Percentiles rank a stretch among this genome's conserved stretches.
Evolutionary conservation across 2,888 invertebrate genomes (phyloP).

Genomic region (Galerucella calmariensis): DNA sequence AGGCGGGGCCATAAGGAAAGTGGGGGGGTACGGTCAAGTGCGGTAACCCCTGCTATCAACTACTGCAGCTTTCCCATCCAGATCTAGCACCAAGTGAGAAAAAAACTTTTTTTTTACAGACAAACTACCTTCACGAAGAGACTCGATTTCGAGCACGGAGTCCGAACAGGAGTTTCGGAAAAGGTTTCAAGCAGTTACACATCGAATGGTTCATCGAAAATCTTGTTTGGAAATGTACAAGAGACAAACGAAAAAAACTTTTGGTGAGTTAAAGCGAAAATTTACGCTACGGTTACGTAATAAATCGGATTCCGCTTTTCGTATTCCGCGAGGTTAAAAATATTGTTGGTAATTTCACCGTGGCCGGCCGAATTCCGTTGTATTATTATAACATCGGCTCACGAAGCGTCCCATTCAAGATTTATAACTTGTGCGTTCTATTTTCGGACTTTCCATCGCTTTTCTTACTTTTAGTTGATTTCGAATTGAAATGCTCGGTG

Average conservation of each 20-base stretch:
- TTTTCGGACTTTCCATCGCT: constrained; percentile 10
- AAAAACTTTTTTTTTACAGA: constrained; percentile 39
- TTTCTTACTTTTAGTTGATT: background rate
- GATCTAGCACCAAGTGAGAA: too few species aligned
- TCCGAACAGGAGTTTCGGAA: constrained; percentile 89
- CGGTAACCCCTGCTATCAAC: too few species aligned
- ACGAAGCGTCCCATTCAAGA: background rate
- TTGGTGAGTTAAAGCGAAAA: constrained; percentile 73
- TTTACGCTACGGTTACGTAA: too few species aligned
- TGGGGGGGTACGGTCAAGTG: too few species aligned
- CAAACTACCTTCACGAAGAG: constrained; percentile 65
- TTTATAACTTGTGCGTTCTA: constrained; percentile 17
- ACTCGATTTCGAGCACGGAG: constrained; percentile 72
- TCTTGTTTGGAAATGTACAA: constrained; percentile 91
- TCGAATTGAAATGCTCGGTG: constrained; percentile 3
- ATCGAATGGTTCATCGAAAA: constrained; percentile 89
- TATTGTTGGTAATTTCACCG: background rate
- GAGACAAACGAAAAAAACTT: constrained; percentile 82
- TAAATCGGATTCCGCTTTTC: background rate
- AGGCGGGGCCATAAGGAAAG: too few species aligned
- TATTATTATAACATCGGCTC: constrained; percentile 6
- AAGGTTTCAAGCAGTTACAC: constrained; percentile 87
- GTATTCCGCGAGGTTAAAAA: constrained; percentile 5
- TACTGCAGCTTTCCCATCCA: too few species aligned
- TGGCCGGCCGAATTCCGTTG: background rate